These are phyloP conservation scores for Rhadina sibilatrix DNA, from an alignment of 2,113 vertebrate genomes.

Conservation along the genomic window DNA sequence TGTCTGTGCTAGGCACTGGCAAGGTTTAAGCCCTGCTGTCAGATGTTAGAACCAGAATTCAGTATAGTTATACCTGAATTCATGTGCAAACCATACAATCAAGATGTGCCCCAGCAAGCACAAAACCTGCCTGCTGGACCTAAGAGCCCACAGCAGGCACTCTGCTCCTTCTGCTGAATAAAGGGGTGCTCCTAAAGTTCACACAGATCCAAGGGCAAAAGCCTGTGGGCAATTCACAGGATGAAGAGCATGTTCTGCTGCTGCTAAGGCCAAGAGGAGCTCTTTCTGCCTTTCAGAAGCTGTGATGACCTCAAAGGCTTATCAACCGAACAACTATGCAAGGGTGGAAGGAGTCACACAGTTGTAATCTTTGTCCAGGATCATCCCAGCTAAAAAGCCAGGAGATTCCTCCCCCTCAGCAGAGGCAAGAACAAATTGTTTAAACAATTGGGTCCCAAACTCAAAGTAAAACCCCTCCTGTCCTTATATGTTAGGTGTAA, in stretches of 20 bases:
- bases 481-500: background rate
- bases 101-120: background rate
- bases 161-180: rapidly evolving
- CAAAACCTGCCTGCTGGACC: background rate
- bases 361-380: background rate
- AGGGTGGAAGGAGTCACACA: background rate
- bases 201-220: background rate
- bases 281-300: background rate
- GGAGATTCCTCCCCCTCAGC: background rate
- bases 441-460: background rate
- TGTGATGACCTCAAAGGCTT: background rate
- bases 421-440: background rate
- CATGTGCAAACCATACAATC: background rate
- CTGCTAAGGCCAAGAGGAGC: background rate
- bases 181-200: background rate
- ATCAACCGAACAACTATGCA: background rate
- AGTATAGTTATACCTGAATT: background rate
- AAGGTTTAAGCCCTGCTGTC: background rate
- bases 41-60: background rate
- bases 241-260: background rate
- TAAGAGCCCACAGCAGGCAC: background rate
- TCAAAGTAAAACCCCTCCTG: background rate
- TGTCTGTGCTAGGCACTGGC: background rate
- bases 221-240: background rate
- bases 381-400: background rate